Evolutionary conservation across 1,140 invertebrate genomes (phyloP), one percentile per base, ranked within the genome.

Genomic region (Trichogramma pretiosum): DNA sequence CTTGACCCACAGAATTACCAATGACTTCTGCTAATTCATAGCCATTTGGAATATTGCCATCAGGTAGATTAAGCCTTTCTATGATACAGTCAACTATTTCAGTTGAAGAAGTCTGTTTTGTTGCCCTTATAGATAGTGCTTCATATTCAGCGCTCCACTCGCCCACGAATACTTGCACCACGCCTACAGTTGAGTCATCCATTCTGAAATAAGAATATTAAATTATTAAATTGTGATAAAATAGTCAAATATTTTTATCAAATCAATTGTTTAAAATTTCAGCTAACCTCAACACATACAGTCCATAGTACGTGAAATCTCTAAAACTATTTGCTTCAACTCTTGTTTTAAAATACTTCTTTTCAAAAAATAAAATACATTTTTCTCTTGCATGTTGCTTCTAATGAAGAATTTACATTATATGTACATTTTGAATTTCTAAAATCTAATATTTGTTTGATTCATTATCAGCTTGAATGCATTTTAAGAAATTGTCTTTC

Each of bases 1-100:
- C 87, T 59, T 87, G 82, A 13, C 85, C 84, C 46, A 82, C 77
- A 57, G 83, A 82, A 68, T 88, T 84, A 46, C 84, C 85, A 63
- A 84, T 77, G 26, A 95, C 91, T 74, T 97, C 93, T 22, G 90
- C 89, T 61, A 96, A 71, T 72, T 95, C 91, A 70, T 87, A 94
- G 48, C 83, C 80, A 48, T 60, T 71, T n/a, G 77, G 74, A 54
- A 77, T 68, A 61, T 81, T 73, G 57, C 76, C 78, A 56, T 84
- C 76, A 53, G 75, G 75, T 38, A 93, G 77, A 43, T 75, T 76
- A 16, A 89, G 70, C 57, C 84, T 78, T 53, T 89, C 84, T 34
- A 84, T 84, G 48, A 92, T 93, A 62, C 89, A 89, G 47, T 79
- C 77, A 30, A 93, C 85, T 61, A 95, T 91, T 68, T 94, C 90